Evolutionary conservation across 2,888 invertebrate genomes (phyloP).

Genomic region (Dyspetes luteomarginatus): DNA sequence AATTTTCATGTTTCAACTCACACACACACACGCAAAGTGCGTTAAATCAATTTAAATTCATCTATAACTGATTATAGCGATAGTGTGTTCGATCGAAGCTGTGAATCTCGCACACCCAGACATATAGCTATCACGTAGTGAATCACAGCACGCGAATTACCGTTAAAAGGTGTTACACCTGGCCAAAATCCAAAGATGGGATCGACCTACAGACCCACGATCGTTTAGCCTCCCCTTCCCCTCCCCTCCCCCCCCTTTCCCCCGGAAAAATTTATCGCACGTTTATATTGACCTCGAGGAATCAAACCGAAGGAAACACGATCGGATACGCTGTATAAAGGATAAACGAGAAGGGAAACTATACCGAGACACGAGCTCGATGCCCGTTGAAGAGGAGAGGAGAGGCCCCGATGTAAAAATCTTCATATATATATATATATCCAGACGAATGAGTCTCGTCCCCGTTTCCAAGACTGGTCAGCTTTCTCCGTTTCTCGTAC

Average conservation of each 20-base stretch:
- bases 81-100: conserved; percentile 22
- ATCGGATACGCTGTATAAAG: conserved; percentile 25
- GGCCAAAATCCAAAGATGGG: conserved; percentile 45
- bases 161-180: conserved; percentile 48
- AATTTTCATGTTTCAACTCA: conserved; percentile 3
- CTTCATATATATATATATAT: too few species aligned
- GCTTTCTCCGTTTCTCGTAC: conserved; percentile 76
- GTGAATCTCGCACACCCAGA: neutral
- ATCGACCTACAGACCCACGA: conserved; percentile 52
- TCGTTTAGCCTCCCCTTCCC: neutral
- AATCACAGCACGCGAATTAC: conserved; percentile 48
- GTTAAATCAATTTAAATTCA: conserved; percentile 22
- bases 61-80: conserved; percentile 16
- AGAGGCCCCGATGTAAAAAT: conserved; percentile 66
- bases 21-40: neutral
- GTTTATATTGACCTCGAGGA: conserved; percentile 57
- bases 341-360: conserved; percentile 37
- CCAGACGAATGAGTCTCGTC: conserved; percentile 75
- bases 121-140: conserved; percentile 8
- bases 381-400: conserved; percentile 26
- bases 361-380: conserved; percentile 10
- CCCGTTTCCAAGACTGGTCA: conserved; percentile 72
- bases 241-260: neutral
- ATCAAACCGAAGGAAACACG: neutral
- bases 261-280: conserved; percentile 11